Evolutionary conservation across 2,113 vertebrate genomes (phyloP), one percentile per base, ranked within the genome.

Genomic region (Proterorhinus semilunaris): DNA sequence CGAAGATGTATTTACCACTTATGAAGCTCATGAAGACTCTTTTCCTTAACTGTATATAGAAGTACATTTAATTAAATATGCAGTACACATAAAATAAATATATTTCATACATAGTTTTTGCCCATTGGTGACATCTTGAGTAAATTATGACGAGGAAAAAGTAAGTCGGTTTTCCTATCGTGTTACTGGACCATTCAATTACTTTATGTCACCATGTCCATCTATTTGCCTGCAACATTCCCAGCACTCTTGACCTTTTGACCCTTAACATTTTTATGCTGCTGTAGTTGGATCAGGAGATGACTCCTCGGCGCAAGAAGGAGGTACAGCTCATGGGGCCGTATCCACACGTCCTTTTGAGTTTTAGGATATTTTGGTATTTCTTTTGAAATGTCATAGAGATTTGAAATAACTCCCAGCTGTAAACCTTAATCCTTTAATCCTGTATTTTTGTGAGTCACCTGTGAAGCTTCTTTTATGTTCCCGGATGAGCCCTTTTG

Each of bases 251-350:
- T 75, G 62, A 77, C 72, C 69, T 68, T 57, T 61, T 86, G 69
- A 66, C 62, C 68, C 75, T 65, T 72, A 69, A 74, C 71, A 68
- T 62, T 72, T 68, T 73, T 45, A 63, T 69, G 67, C 68, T 82
- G 85, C 88, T 87, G 93, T 94, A 97, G 94, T 94, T 92, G 96
- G 96, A 98, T 89, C 95, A 94, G 81, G 95, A 98, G 92, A 93
- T 94, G 89, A 97, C 95, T 74, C 96, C 95, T 85, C 94, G 94
- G 89, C 96, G 96, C 93, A 96, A 98, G 88, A 95, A 97, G 94
- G 96, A 98, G 96, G 96, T 98, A 97, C 93, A 93, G 15, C 50
- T 44, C 55, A 43, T 6, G 50, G 4, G 48, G 2, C 46, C 71
- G 51, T 76, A 11, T 8, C 58, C 70, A 16, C 66, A 6, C 13